Evolutionary conservation across 2,888 invertebrate species (phyloP).

Genomic region (Hirtodrosophila histrioides): DNA sequence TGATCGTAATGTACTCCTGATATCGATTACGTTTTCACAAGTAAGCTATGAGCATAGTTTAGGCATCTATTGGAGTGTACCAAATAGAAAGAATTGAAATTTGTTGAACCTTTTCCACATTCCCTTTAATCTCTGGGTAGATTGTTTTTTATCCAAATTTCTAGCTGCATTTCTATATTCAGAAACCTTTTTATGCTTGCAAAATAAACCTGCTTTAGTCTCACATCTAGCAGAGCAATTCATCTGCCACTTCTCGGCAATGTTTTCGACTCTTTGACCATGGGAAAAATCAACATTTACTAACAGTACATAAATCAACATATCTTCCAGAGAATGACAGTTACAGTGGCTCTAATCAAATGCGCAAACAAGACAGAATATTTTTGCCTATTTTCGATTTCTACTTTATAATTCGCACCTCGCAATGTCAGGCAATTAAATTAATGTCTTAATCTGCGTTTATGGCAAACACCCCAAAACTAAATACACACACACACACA

Average conservation of each 20-base stretch:
- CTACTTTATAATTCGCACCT: conserved; percentile 47
- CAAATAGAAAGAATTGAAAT: too few relatives aligned
- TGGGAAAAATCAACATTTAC: conserved; percentile 71
- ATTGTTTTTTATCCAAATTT: too few relatives aligned
- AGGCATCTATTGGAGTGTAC: too few relatives aligned
- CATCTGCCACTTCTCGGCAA: conserved; percentile 8
- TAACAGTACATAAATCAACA: conserved; percentile 63
- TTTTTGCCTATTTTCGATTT: conserved; percentile 17
- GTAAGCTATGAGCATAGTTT: too few relatives aligned
- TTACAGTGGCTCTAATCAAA: conserved; percentile 61
- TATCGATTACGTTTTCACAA: too few relatives aligned
- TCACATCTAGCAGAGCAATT: not conserved
- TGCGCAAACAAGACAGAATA: conserved; percentile 58
- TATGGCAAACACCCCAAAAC: conserved; percentile 76
- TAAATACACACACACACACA: conserved; percentile 14
- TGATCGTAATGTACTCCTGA: too few relatives aligned
- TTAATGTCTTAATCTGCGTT: conserved; percentile 81
- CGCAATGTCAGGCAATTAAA: conserved; percentile 73
- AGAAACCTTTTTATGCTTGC: not conserved
- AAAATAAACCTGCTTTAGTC: conserved; percentile 1
- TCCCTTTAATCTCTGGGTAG: too few relatives aligned
- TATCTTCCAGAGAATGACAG: conserved; percentile 31
- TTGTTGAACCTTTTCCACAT: too few relatives aligned
- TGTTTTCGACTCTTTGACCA: conserved; percentile 27
- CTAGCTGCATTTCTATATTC: too few relatives aligned